Conservation (phyloP, 2,797 vertebrate species). For the Phrynocephalus guinanensis region DNA sequence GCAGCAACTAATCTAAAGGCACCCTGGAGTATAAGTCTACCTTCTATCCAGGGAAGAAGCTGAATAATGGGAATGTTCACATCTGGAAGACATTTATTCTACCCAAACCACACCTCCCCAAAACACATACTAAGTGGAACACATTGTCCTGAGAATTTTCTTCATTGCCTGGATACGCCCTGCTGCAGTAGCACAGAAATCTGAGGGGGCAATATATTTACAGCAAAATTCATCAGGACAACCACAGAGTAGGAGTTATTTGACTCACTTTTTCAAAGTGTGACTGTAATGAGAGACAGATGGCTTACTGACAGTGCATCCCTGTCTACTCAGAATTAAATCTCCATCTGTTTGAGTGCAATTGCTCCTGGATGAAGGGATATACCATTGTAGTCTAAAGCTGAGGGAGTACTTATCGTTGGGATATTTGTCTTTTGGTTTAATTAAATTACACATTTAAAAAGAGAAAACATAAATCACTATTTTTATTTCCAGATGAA, state of each 20-base stretch:
- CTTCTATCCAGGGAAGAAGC: not conserved
- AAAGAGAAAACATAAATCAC: not conserved
- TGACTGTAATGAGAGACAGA: not conserved
- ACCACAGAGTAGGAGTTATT: constrained; percentile 1
- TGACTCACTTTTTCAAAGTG: constrained; percentile 28
- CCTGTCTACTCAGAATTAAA: not conserved
- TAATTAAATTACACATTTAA: not conserved
- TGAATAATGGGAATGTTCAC: constrained; percentile 15
- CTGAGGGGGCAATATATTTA: constrained; percentile 17
- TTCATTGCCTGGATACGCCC: constrained; percentile 4
- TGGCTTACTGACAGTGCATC: not conserved
- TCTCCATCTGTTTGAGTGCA: not conserved
- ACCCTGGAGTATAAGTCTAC: not conserved
- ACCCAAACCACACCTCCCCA: constrained; percentile 8
- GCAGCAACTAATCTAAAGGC: not conserved
- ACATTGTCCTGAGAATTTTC: constrained; percentile 43
- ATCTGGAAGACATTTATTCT: constrained; percentile 39
- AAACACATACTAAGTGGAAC: constrained; percentile 13
- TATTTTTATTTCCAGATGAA: not conserved
- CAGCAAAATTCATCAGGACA: not conserved
- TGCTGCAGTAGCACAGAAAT: not conserved
- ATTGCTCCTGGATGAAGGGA: too few relatives aligned
- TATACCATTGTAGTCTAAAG: too few relatives aligned
- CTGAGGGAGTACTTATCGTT: not conserved
- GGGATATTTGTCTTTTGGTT: not conserved